Base-by-base conservation (phyloP, 2,888 invertebrate species). In the Nudaria mundana region DNA sequence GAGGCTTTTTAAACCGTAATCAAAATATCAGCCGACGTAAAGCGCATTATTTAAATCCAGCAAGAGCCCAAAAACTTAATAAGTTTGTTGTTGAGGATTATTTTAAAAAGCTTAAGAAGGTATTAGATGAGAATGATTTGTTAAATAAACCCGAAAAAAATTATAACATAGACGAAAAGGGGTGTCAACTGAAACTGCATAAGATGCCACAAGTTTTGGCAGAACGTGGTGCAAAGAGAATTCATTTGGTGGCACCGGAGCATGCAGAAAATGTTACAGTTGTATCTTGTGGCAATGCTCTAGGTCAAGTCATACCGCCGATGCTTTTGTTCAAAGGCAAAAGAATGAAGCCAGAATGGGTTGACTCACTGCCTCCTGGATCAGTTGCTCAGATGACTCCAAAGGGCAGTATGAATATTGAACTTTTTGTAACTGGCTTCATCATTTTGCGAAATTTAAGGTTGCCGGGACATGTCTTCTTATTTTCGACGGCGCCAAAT, bases 41-140 rank as follows among this genome's bases (percentile, higher is more conserved):
- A 51, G 50, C 44, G 29, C 52, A 57, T 26, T 34, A 51, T 29
- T 45, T 55, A 42, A 57, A 57, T 38, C 51, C 54, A 33, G 49
- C 48, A 35, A 37, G 54, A 18, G 53, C 48, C 32, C 44, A 52
- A 41, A 57, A 52, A 42, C 36, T 54, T 28, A 57, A 57, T 42
- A 45, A 53, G 45, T 18, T 26, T 40, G 48, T 57, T 45, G 52
- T 57, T 40, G 3, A 29, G 16, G 41, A 52, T 43, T 44, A 56
- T 30, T 53, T 50, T 48, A 31, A 35, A 25, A 54, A 44, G 45
- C 42, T 16, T 10, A 29, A 42, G 43, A 51, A 24, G 2, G 37
- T 51, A 12, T 29, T 43, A 18, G 50, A 46, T 37, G 44, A 36
- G 38, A 40, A 52, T 36, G 48, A 26, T 24, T 45, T 52, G 46